Evolutionary conservation across 2,113 vertebrate genomes (phyloP).

Genomic region (Ploceus nigricollis): DNA sequence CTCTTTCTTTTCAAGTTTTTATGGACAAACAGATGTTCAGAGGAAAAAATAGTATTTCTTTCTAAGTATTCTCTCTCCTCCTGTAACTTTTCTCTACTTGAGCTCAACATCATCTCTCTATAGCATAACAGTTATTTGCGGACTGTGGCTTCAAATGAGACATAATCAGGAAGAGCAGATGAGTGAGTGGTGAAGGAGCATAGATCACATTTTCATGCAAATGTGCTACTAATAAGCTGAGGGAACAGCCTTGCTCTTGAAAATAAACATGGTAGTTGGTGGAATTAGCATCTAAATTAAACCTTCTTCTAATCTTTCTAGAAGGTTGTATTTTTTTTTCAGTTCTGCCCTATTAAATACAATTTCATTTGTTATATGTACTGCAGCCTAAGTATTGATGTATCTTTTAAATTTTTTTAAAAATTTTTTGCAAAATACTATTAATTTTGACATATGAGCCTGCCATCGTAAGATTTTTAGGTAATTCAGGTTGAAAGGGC

Average conservation of each 20-base stretch:
- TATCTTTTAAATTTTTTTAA: not conserved
- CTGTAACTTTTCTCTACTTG: not conserved
- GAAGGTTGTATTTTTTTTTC: not conserved
- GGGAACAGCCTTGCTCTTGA: not conserved
- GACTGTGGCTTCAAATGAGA: not conserved
- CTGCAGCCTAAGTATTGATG: not conserved
- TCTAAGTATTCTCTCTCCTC: constrained; percentile 15
- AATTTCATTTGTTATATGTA: not conserved
- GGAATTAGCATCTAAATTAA: constrained; percentile 34
- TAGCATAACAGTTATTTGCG: not conserved
- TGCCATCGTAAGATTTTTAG: not conserved
- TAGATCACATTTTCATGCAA: constrained; percentile 38
- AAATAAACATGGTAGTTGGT: not conserved
- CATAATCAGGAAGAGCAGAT: not conserved
- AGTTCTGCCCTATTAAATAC: not conserved
- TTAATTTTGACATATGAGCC: not conserved
- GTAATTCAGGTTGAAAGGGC: not conserved
- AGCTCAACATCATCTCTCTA: not conserved
- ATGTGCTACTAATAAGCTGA: constrained; percentile 12
- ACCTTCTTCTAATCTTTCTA: not conserved
- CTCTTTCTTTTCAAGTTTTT: not conserved
- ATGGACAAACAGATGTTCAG: not conserved
- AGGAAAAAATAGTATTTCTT: not conserved
- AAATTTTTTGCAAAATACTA: not conserved
- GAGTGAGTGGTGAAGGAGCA: not conserved